Percentiles rank a stretch among this genome's conserved stretches.
Conservation (phyloP, 2,888 invertebrate genomes). For the Archaeoteleia sp. region DNA sequence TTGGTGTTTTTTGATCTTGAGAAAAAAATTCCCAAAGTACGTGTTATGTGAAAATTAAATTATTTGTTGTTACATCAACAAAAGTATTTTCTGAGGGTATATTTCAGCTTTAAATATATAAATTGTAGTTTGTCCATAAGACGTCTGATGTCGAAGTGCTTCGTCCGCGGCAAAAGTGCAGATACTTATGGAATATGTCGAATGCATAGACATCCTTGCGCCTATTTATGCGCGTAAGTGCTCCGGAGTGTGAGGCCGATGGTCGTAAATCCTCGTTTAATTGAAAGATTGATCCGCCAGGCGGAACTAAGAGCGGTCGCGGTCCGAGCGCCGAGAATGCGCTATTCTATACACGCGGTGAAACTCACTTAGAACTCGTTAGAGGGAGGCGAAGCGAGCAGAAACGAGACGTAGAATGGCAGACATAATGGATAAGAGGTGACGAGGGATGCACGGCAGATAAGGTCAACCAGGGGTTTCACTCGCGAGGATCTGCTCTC, state of each 20-base stretch:
- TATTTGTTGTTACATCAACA: too few relatives aligned
- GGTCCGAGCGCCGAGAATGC: constrained; percentile 37
- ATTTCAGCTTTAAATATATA: too few relatives aligned
- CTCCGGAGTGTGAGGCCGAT: constrained; percentile 55
- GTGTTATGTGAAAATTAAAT: too few relatives aligned
- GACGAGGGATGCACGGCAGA: constrained; percentile 63
- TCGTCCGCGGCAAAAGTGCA: constrained; percentile 23
- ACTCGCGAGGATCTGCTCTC: constrained; percentile 33
- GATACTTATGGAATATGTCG: constrained; percentile 30
- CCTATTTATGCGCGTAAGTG: constrained; percentile 54
- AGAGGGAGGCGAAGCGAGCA: constrained; percentile 42
- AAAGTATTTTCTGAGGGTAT: too few relatives aligned
- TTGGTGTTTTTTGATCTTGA: too few relatives aligned
- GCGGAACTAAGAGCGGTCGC: constrained; percentile 62
- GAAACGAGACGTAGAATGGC: constrained; percentile 52
- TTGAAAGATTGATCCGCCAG: constrained; percentile 69
- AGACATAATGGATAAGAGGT: constrained; percentile 59
- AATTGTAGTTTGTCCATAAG: too few relatives aligned
- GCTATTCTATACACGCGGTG: constrained; percentile 48
- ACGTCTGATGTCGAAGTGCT: too few relatives aligned
- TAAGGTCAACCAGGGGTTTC: constrained; percentile 59
- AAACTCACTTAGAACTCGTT: constrained; percentile 59
- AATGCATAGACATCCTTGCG: constrained; percentile 44
- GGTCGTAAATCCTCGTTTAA: constrained; percentile 66
- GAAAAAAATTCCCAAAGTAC: too few relatives aligned